Base-by-base conservation (phyloP, 2,797 vertebrate species). In the Scolopax rusticola region DNA sequence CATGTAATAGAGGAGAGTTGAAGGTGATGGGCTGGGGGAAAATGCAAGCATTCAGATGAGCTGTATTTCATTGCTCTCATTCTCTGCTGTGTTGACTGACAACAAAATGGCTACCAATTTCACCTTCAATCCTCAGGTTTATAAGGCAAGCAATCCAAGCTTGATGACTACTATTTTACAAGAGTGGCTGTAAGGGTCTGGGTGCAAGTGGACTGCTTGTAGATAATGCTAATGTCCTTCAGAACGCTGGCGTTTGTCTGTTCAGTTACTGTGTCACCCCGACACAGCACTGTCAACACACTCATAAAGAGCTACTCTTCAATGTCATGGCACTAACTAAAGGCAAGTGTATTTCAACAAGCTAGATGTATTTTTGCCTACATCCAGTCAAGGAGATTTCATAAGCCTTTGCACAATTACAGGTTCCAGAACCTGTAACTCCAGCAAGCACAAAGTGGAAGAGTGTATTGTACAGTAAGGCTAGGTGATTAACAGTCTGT, bases 261-360 rank as follows among this genome's bases (percentile, higher is more conserved):
- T 20, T 13, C 24, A 60, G 1, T 13, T 40, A 11, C 36, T 20
- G 25, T 28, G n/a, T 40, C 50, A 75, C 11, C 21, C 12, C 32
- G 65, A 17, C 5, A 4, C 36, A 40, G 63, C 41, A 87, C n/a
- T 74, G 28, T 43, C 50, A 45, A 50, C 28, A 32, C 24, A 38
- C 28, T 25, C 36, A 50, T 38, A n/a, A 86, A n/a, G 10, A 51
- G 23, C 24, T 15, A 23, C 16, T 47, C 43, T 20, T 67, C 45
- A 7, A 1, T 12, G 9, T 25, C 69, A 51, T 0, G 3, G 24
- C 0, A 1, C 48, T 64, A 53, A 48, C 43, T 41, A 67, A 63
- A 61, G 32, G 27, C 54, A 83, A 33, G 7, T 0, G 7, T 25
- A 69, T n/a, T 82, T 80, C 47, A 59, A 6, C 30, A 47, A 54